Base-by-base conservation (phyloP, 2,888 invertebrate genomes). In the Hypomecis atomaria region DNA sequence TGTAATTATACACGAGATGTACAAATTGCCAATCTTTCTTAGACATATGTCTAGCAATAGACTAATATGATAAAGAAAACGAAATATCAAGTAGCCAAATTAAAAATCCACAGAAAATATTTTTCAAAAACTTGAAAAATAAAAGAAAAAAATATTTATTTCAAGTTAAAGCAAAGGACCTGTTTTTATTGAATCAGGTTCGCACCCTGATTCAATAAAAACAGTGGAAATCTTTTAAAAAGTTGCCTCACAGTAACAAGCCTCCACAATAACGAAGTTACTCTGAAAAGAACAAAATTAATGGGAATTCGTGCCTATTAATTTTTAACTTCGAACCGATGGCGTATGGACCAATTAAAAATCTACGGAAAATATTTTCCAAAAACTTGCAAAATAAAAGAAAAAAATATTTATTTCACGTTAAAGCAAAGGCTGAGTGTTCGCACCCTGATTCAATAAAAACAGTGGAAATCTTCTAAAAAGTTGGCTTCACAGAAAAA, bases 281-380 rank as follows among this genome's bases (percentile, higher is more conserved):
- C 57, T 66, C 65, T 47, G 52, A 62, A 59, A 62, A 49, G 66
- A 66, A 71, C 54, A 59, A 52, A 65, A 70, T 68, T 57, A 68
- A 66, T 66, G 61, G 40, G 52, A 54, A 49, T 61, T 54, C 54
- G 34, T 40, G 40, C 40, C 33, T 54, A 38, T 4, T 13, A 37
- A 54, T 6, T 33, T 43, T 43, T 2, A 34, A 42, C 62, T 61
- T 42, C 8, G 11, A 38, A 34, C 0, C 62, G 47, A 44, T 58
- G 37, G 47, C 52, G 10, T 23, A 45, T 23, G 58, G 55, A 52
- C 45, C 37, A 23, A 23, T 23, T 23, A 23, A 23, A 23, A 23
- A 23, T 3, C 23, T 23, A 23, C 23, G 3, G 23, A 23, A 38
- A 38, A 38, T 6, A 38, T 38, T 38, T 6, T 38, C 9, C 38